Conservation (phyloP, 2,113 vertebrate species). For the Columba livia region DNA sequence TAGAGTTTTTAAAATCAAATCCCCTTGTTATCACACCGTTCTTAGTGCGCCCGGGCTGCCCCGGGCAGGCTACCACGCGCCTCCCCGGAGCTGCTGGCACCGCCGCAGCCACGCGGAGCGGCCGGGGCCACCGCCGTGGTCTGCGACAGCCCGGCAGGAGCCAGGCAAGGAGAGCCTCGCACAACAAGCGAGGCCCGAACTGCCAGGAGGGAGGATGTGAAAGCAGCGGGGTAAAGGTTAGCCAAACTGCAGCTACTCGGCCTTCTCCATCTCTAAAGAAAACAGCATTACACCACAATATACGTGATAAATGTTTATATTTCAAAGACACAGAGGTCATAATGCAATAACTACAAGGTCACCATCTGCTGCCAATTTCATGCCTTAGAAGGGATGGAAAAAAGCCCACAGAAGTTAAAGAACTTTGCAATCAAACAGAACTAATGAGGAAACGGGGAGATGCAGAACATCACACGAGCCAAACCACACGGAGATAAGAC, state of each 20-base stretch:
- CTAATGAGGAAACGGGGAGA: conserved; percentile 17
- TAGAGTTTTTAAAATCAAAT: not conserved
- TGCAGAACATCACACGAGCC: not conserved
- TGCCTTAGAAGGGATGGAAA: conserved; percentile 67
- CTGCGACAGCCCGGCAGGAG: not conserved
- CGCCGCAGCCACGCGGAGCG: accelerated
- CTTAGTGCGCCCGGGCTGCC: too few relatives aligned
- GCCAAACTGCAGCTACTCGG: not conserved
- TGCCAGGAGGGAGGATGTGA: not conserved
- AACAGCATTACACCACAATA: not conserved
- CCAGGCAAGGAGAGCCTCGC: not conserved
- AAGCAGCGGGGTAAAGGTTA: not conserved
- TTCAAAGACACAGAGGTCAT: not conserved
- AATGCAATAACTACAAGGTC: not conserved
- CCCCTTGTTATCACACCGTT: accelerated
- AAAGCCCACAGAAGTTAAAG: conserved; percentile 7
- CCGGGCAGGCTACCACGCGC: not conserved
- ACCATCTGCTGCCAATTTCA: not conserved
- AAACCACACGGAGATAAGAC: not conserved
- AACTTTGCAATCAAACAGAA: conserved; percentile 38
- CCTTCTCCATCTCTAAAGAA: not conserved
- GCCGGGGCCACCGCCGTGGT: not conserved
- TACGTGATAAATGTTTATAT: not conserved
- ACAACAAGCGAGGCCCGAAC: not conserved
- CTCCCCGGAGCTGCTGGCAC: not conserved